phyloP scores from a whole-genome alignment of 2,113 vertebrate species.

The Thalassoma bifasciatum region DNA sequence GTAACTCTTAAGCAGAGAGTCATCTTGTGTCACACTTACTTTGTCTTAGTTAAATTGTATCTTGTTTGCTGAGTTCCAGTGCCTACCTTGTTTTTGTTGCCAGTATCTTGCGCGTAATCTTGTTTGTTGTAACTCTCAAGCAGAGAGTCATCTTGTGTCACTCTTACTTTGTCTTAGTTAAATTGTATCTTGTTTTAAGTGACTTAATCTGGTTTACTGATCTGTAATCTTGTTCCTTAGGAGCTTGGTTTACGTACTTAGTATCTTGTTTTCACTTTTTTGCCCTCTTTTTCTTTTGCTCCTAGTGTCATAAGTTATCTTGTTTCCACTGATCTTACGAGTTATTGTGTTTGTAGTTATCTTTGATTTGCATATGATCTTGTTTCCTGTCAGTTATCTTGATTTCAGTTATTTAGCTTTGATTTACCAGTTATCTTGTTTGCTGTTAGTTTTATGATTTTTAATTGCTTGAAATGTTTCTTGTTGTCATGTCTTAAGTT shows the following conservation, averaged over 20 bases:
- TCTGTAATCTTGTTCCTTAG: no score
- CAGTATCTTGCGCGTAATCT: not conserved
- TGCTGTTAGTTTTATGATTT: not conserved
- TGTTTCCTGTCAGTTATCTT: not conserved
- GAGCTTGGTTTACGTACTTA: no score
- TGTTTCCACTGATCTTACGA: not conserved
- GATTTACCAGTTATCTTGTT: not conserved
- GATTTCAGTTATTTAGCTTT: not conserved
- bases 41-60: not conserved
- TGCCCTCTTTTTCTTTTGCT: no score
- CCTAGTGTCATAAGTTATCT: no score
- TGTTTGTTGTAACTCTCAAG: no score
- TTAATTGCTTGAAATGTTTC: no score
- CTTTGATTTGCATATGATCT: not conserved
- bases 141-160: not conserved
- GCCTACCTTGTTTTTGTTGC: no score
- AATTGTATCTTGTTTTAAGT: no score
- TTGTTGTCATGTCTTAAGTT: no score
- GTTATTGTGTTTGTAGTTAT: not conserved
- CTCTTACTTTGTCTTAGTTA: not conserved
- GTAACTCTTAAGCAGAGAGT: no score
- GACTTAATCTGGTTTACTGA: no score
- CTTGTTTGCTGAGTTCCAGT: not conserved
- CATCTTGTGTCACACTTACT: not conserved
- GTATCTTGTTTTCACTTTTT: no score